Percentiles rank a stretch among this genome's conserved stretches.
These are phyloP conservation scores for Parelbella ahira DNA, from an alignment of 2,888 invertebrate species.

Conservation along the genomic window DNA sequence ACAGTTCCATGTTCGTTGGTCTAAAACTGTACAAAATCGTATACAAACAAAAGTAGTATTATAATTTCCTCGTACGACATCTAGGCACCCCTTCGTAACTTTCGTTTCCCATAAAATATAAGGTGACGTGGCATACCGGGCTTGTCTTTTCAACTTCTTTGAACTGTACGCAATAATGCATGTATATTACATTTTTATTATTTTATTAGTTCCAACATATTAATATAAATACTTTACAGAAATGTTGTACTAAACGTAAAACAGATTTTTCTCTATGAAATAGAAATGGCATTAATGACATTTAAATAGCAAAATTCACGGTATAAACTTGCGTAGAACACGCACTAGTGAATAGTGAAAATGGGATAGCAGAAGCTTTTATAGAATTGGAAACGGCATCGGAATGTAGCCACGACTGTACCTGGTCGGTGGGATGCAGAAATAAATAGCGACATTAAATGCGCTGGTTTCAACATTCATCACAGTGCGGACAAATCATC, in stretches of 20 bases:
- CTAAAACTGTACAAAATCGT: too few species aligned
- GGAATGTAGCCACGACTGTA: slow-evolving; percentile 5
- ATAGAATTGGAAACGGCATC: slow-evolving; percentile 9
- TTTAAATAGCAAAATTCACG: background rate
- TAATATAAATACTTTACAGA: too few species aligned
- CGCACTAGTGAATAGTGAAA: slow-evolving; percentile 1
- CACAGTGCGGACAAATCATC: slow-evolving; percentile 24
- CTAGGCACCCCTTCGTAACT: slow-evolving; percentile 51
- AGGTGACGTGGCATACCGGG: slow-evolving; percentile 38
- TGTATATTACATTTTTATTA: too few species aligned
- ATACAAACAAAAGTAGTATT: slow-evolving; percentile 62
- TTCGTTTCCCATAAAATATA: slow-evolving; percentile 29
- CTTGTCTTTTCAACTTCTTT: slow-evolving; percentile 43
- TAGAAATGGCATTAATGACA: background rate
- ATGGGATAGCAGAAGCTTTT: slow-evolving; percentile 2
- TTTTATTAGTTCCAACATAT: too few species aligned
- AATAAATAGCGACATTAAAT: slow-evolving; percentile 22
- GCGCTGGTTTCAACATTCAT: slow-evolving; percentile 18
- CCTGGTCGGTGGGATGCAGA: slow-evolving; percentile 8
- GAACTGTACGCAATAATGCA: slow-evolving; percentile 41
- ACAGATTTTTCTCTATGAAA: too few species aligned
- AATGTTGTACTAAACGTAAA: too few species aligned
- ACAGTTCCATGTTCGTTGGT: too few species aligned
- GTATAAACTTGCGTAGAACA: too few species aligned
- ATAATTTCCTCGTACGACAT: slow-evolving; percentile 54